Evolutionary conservation across 2,113 vertebrate species (phyloP), one percentile per base, ranked within the genome.

Genomic region (Bubo blakistoni): DNA sequence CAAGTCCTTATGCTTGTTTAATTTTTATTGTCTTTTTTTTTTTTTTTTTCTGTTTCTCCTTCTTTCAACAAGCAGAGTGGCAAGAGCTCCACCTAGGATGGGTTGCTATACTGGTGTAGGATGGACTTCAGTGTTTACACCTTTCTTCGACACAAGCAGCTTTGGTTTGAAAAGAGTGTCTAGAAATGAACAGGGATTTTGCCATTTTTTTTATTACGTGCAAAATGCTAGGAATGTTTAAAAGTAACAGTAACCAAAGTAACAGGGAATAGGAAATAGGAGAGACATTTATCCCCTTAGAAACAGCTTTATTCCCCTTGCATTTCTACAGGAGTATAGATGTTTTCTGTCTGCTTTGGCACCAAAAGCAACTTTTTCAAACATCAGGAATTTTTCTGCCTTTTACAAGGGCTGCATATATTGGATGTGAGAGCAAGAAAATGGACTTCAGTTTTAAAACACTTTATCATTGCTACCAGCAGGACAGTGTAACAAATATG

Each of bases 181-280:
- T 83, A 94, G 70, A 82, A 96, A 95, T 73, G 89, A 92, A 87
- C 32, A 74, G 81, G 46, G 81, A 80, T 77, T 91, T 92, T 97
- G 93, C 84, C 84, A 65, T 81, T 95, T 93, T 88, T 95, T 97
- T 97, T 94, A 97, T 95, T 96, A 94, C 0, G 51, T 97, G 97
- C 89, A 97, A 97, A 97, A 96, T 97, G 84, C 84, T 96, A 96
- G 95, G 97, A 97, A 97, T 96, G 94, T 96, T 96, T 95, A 95
- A 97, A 96, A 97, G 95, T 96, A 95, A 94, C 93, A 94, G 96
- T 96, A 96, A 96, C 95, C 95, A 97, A 96, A 96, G 91, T 96
- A 97, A 97, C 96, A 94, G 71, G 71, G 95, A 94, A 86, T 96
- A 94, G 93, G 97, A 96, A 97, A 97, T 95, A 94, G 46, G 74